These are phyloP conservation scores for Halictus ligatus DNA, from an alignment of 2,888 invertebrate species.

Conservation along the genomic window DNA sequence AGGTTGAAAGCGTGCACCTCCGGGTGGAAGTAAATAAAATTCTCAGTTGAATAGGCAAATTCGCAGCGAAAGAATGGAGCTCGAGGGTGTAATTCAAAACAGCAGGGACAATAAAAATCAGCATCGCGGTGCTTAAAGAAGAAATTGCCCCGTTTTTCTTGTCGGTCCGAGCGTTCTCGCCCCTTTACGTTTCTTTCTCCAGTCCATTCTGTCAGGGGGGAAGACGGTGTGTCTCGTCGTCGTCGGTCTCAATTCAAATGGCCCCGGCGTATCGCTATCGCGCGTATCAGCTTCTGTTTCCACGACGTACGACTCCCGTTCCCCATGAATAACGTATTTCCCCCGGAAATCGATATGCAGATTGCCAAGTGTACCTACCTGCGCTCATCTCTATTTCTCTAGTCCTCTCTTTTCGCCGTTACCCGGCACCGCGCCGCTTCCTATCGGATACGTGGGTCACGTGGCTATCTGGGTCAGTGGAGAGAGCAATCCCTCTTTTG, in stretches of 20 bases:
- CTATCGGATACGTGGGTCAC: constrained; percentile 34
- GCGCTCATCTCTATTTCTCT: constrained; percentile 30
- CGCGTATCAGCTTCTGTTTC: constrained; percentile 72
- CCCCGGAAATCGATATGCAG: constrained; percentile 74
- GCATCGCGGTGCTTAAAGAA: neutral
- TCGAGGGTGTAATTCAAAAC: neutral
- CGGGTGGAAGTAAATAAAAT: no score
- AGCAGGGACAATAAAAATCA: constrained; percentile 17
- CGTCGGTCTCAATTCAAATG: constrained; percentile 68
- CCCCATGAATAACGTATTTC: constrained; percentile 77
- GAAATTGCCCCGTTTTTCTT: constrained; percentile 22
- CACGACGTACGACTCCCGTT: constrained; percentile 69
- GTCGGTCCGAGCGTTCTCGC: constrained; percentile 20
- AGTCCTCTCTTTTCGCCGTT: constrained; percentile 22
- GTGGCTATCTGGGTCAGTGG: constrained; percentile 67
- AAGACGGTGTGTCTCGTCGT: constrained; percentile 62
- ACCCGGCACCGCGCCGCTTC: constrained; percentile 2
- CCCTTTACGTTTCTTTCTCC: constrained; percentile 43
- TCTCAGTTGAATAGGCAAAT: neutral
- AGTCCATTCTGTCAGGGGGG: constrained; percentile 33
- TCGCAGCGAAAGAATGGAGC: neutral
- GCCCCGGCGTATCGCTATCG: constrained; percentile 69
- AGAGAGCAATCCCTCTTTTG: constrained; percentile 37
- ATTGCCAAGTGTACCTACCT: constrained; percentile 66
- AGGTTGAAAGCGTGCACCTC: no score